Conservation (phyloP, 2,888 invertebrate genomes). For the Monopis laevigella region DNA sequence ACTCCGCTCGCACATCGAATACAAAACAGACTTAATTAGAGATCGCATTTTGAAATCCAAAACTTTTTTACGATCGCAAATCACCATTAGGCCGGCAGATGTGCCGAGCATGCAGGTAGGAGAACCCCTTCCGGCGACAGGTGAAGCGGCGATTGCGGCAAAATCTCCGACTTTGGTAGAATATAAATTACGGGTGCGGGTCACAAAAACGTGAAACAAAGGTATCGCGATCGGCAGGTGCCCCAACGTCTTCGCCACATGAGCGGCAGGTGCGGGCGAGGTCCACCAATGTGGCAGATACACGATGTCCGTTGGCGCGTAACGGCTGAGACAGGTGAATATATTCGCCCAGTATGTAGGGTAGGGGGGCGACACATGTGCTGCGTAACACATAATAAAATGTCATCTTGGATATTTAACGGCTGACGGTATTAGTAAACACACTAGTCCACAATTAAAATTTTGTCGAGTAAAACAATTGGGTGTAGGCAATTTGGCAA, state of each 20-base stretch:
- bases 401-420: no score
- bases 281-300: constrained; percentile 52
- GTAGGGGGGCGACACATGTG: no score
- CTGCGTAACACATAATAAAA: no score
- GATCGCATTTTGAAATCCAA: constrained; percentile 1
- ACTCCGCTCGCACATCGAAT: no score
- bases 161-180: constrained; percentile 51
- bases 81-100: constrained; percentile 57
- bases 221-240: constrained; percentile 62
- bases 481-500: no score
- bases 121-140: constrained; percentile 66
- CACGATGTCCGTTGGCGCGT: constrained; percentile 56
- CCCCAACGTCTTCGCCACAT: constrained; percentile 65
- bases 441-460: no score
- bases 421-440: no score
- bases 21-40: constrained; percentile 5
- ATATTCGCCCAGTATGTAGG: constrained; percentile 39
- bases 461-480: no score
- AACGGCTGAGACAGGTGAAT: constrained; percentile 60
- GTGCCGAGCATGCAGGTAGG: constrained; percentile 49
- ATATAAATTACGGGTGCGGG: constrained; percentile 58
- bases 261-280: constrained; percentile 59
- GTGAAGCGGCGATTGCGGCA: constrained; percentile 58
- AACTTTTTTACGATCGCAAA: no score
- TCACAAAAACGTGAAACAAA: constrained; percentile 55